A percentile compares a stretch with the other conserved stretches of the same genome.
phyloP scores from a whole-genome alignment of 2,113 vertebrate genomes.

The Salminus brasiliensis region DNA sequence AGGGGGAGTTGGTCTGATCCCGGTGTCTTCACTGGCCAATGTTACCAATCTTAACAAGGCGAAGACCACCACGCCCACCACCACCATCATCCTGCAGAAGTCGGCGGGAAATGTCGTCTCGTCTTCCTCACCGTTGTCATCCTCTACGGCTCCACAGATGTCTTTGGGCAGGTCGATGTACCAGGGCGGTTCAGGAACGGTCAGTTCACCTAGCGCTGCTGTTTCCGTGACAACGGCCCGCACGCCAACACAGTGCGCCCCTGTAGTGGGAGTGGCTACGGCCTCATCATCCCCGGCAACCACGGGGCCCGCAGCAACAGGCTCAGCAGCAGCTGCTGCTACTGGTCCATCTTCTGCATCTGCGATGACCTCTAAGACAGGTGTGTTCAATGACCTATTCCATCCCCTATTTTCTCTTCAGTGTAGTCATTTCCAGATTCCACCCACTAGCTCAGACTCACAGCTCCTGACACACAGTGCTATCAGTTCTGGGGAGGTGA shows the following conservation, averaged over 20 bases:
- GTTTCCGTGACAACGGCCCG: slow-evolving; percentile 76
- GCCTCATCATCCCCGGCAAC: slow-evolving; percentile 70
- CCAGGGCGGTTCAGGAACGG: slow-evolving; percentile 71
- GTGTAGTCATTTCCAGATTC: too few species aligned
- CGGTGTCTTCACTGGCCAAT: slow-evolving; percentile 70
- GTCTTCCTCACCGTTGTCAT: slow-evolving; percentile 53
- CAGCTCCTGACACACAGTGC: too few species aligned
- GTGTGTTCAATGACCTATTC: slow-evolving; percentile 49
- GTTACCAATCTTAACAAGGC: slow-evolving; percentile 68
- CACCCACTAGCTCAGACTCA: too few species aligned
- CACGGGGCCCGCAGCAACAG: slow-evolving; percentile 76
- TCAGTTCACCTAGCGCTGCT: slow-evolving; percentile 73
- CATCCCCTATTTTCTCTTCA: too few species aligned
- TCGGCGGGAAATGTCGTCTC: slow-evolving; percentile 57
- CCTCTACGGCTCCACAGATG: slow-evolving; percentile 61
- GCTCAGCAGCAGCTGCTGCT: slow-evolving; percentile 73
- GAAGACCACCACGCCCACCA: slow-evolving; percentile 71
- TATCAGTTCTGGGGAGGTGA: too few species aligned
- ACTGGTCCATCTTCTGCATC: slow-evolving; percentile 73
- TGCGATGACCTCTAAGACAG: slow-evolving; percentile 78
- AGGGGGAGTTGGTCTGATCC: slow-evolving; percentile 60
- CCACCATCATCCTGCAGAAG: slow-evolving; percentile 76
- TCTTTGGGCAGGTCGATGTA: slow-evolving; percentile 73
- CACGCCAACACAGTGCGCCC: slow-evolving; percentile 68
- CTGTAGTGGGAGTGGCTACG: slow-evolving; percentile 74